Conservation (phyloP, 2,113 vertebrate species). For the Gallinago undulata region DNA sequence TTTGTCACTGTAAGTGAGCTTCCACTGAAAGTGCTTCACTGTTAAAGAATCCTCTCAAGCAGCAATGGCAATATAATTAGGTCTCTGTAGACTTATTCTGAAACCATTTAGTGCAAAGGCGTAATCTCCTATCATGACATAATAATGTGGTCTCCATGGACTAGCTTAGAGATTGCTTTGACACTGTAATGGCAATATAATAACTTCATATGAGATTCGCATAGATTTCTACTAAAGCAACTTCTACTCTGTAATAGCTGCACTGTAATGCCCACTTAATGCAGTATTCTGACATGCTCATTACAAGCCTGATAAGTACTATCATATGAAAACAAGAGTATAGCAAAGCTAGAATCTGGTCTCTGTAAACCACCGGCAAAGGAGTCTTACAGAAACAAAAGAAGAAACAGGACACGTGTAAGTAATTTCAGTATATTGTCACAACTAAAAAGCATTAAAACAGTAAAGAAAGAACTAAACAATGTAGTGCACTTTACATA, state of each 20-base stretch:
- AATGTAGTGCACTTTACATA: neutral
- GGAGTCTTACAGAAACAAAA: neutral
- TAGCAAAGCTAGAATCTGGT: neutral
- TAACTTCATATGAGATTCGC: neutral
- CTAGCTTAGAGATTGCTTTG: slow-evolving; percentile 28
- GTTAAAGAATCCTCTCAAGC: slow-evolving; percentile 19
- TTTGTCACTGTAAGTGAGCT: neutral
- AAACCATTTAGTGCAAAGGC: slow-evolving; percentile 49
- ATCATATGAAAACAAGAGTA: neutral
- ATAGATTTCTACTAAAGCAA: neutral
- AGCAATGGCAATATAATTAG: slow-evolving; percentile 52
- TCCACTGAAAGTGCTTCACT: slow-evolving; percentile 1
- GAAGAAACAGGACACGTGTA: neutral
- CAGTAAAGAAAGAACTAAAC: neutral
- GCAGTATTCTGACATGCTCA: neutral
- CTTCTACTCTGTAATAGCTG: neutral
- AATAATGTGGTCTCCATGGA: slow-evolving; percentile 22
- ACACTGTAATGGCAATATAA: slow-evolving; percentile 13
- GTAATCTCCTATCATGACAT: slow-evolving; percentile 49
- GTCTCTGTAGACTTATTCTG: slow-evolving; percentile 35
- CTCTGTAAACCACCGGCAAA: neutral
- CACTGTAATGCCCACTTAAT: neutral
- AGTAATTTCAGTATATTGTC: neutral
- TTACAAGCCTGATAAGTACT: neutral
- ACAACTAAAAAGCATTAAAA: neutral